phyloP scores from a whole-genome alignment of 1,140 invertebrate species.

The Eriocheir sinensis region DNA sequence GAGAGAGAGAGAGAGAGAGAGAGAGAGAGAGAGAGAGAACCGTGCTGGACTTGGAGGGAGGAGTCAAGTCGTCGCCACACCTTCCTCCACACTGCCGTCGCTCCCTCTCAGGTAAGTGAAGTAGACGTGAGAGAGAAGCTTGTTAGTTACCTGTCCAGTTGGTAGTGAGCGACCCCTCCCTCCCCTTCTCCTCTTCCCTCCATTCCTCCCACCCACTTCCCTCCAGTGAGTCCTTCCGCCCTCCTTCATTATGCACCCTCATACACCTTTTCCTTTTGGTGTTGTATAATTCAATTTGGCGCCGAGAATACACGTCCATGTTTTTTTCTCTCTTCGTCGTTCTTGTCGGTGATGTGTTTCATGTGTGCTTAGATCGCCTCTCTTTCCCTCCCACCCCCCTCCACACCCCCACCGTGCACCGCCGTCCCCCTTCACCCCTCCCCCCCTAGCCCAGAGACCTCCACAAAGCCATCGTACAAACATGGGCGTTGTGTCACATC shows the following conservation, averaged over 20 bases:
- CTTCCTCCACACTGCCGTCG: background rate
- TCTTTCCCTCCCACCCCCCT: no score
- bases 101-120: background rate
- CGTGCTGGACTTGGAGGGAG: background rate
- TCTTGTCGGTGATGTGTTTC: no score
- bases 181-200: background rate
- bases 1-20: conserved; percentile 22
- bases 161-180: no score
- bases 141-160: background rate
- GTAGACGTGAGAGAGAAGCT: background rate
- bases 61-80: background rate
- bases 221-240: background rate
- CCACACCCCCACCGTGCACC: no score
- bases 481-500: no score
- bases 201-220: background rate
- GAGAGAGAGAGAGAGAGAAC: conserved; percentile 13
- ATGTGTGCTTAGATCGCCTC: no score
- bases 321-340: background rate
- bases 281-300: no score
- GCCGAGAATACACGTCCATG: background rate
- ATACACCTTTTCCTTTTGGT: background rate
- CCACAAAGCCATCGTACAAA: no score
- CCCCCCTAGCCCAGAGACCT: no score
- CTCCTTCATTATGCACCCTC: background rate
- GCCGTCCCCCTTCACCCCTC: no score